Evolutionary conservation across 2,888 invertebrate genomes (phyloP), one percentile per base, ranked within the genome.

Genomic region (Agonopterix subpropinquella): DNA sequence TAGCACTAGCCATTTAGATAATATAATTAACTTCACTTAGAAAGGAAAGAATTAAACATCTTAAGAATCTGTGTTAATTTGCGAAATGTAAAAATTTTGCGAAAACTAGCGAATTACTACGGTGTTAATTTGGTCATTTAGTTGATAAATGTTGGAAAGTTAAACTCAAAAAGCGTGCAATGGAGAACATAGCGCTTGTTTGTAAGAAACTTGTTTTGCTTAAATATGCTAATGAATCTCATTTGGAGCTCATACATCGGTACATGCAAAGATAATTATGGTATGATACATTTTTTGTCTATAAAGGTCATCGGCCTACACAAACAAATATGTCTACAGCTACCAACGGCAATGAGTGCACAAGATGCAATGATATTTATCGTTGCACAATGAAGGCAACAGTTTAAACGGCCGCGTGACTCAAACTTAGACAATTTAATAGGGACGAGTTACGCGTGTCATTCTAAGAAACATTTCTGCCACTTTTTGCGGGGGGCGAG

Each of bases 361-460:
- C 51, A 48, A 47, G 55, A 28, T 28, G 60, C 57, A 54, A 48
- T 48, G 54, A 52, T 13, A 13, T 13, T 13, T 52, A 48, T 47
- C 46, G 43, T 61, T 61, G 53, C 59, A 49, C 56, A 59, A 61
- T 54, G 45, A 48, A 41, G 50, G 51, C 53, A 54, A 48, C 50
- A 52, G 52, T 58, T 53, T 48, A 53, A 41, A 47, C 35, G 11
- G 42, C 53, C 47, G 51, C 56, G 56, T 63, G 59, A 58, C 56
- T 55, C n/a, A n/a, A n/a, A n/a, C n/a, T n/a, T n/a, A n/a, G n/a
- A n/a, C n/a, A n/a, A n/a, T n/a, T n/a, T n/a, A n/a, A n/a, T n/a
- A n/a, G n/a, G n/a, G n/a, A n/a, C n/a, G n/a, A n/a, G n/a, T n/a
- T n/a, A n/a, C n/a, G n/a, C n/a, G n/a, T n/a, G n/a, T n/a, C n/a